Conservation (phyloP, 2,888 invertebrate genomes). For the Osedax frankpressi region DNA sequence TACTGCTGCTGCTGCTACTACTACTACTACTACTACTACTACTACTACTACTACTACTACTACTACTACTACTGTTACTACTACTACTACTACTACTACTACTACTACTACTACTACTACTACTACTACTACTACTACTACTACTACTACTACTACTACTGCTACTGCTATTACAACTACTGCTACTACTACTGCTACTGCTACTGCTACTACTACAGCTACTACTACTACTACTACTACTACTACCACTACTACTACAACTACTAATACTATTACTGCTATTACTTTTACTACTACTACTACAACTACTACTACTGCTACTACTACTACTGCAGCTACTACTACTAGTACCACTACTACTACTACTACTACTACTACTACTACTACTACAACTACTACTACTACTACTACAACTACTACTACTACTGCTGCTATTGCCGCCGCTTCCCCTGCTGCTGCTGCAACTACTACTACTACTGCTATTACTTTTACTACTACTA, state of each 20-base stretch:
- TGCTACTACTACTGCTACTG: neutral
- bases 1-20: slow-evolving; percentile 9
- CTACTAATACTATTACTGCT: neutral
- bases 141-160: neutral
- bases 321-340: neutral
- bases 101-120: neutral
- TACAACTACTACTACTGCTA: neutral
- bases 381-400: neutral
- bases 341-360: neutral
- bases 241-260: neutral
- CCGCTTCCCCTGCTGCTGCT: neutral
- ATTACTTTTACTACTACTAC: neutral
- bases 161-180: neutral
- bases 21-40: slow-evolving; percentile 11
- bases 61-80: neutral
- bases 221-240: neutral
- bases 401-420: neutral
- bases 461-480: neutral
- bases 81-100: neutral
- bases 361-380: neutral
- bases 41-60: slow-evolving; percentile 4
- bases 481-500: neutral
- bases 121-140: neutral
- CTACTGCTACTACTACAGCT: neutral
- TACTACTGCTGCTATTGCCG: neutral